Evolutionary conservation across 53 echinoderm and acorn worm species (phyloP).

Genomic region (Arbacia lixula): DNA sequence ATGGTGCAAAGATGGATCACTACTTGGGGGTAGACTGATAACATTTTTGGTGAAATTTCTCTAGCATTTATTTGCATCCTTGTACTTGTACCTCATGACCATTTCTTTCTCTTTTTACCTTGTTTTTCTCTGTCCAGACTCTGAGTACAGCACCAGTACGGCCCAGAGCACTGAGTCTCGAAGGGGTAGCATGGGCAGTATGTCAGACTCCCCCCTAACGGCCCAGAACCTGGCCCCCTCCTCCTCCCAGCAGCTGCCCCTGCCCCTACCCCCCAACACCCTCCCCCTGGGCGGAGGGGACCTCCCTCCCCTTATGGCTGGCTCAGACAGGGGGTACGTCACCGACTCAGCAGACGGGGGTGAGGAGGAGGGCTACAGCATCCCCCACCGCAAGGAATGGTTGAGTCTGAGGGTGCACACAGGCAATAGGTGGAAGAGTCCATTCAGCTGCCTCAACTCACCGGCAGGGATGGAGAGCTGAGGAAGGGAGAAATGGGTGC

Average conservation of each 20-base stretch:
- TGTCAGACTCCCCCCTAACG: slow-evolving; percentile 67
- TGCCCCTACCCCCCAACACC: slow-evolving; percentile 23
- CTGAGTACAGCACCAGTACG: slow-evolving; percentile 94
- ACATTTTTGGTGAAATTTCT: too few relatives aligned
- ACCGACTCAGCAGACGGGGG: slow-evolving; percentile 47
- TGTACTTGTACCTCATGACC: too few relatives aligned
- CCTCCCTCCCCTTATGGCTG: slow-evolving; percentile 42
- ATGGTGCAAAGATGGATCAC: too few relatives aligned
- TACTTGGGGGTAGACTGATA: too few relatives aligned
- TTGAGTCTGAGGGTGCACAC: slow-evolving; percentile 88
- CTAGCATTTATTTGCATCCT: too few relatives aligned
- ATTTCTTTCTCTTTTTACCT: too few relatives aligned
- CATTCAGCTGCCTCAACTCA: slow-evolving; percentile 87
- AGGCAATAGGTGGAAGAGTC: slow-evolving; percentile 82
- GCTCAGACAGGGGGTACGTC: slow-evolving; percentile 68
- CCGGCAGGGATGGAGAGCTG: slow-evolving; percentile 49
- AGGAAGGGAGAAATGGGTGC: not conserved
- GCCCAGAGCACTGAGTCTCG: slow-evolving; percentile 76
- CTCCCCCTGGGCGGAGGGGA: slow-evolving; percentile 46
- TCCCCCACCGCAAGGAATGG: slow-evolving; percentile 94
- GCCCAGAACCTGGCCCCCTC: slow-evolving; percentile 21
- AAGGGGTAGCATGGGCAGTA: slow-evolving; percentile 73
- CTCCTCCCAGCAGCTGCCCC: slow-evolving; percentile 36
- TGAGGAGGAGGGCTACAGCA: slow-evolving; percentile 68
- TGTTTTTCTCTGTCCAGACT: slow-evolving; percentile 58